A percentile compares a stretch with the other conserved stretches of the same genome.
phyloP scores from a whole-genome alignment of 2,113 vertebrate species.

The Esox niger region DNA sequence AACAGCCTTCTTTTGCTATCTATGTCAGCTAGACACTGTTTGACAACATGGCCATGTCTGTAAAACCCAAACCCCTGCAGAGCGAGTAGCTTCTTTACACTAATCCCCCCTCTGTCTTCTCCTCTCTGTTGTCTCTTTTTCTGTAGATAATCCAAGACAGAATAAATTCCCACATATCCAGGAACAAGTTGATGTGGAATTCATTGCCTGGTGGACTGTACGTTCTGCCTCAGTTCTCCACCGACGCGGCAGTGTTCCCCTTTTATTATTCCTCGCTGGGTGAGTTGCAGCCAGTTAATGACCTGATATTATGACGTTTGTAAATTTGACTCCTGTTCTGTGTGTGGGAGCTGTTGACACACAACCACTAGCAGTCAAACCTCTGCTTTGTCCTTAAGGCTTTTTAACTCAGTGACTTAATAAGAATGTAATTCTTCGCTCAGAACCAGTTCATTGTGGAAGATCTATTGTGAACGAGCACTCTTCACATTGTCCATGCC shows the following conservation, averaged over 20 bases:
- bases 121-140: slow-evolving; percentile 5
- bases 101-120: not conserved
- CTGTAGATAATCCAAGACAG: slow-evolving; percentile 76
- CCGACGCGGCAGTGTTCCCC: slow-evolving; percentile 69
- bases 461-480: not conserved
- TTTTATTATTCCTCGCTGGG: slow-evolving; percentile 75
- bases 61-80: not conserved
- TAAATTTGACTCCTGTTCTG: too few relatives aligned
- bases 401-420: too few relatives aligned
- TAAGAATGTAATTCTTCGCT: too few relatives aligned
- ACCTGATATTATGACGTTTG: too few relatives aligned
- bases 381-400: too few relatives aligned
- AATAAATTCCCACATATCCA: slow-evolving; percentile 68
- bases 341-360: too few relatives aligned
- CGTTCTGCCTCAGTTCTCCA: slow-evolving; percentile 74
- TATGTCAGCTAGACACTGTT: too few relatives aligned
- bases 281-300: too few relatives aligned
- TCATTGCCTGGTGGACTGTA: slow-evolving; percentile 73
- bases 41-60: not conserved
- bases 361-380: too few relatives aligned
- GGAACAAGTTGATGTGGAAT: slow-evolving; percentile 76
- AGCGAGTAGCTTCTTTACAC: not conserved
- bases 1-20: too few relatives aligned
- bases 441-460: too few relatives aligned
- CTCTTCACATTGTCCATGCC: not conserved